A percentile compares a stretch with the other conserved stretches of the same genome.
Evolutionary conservation across 2,113 vertebrate species (phyloP).

Genomic region (Xerus inauris): DNA sequence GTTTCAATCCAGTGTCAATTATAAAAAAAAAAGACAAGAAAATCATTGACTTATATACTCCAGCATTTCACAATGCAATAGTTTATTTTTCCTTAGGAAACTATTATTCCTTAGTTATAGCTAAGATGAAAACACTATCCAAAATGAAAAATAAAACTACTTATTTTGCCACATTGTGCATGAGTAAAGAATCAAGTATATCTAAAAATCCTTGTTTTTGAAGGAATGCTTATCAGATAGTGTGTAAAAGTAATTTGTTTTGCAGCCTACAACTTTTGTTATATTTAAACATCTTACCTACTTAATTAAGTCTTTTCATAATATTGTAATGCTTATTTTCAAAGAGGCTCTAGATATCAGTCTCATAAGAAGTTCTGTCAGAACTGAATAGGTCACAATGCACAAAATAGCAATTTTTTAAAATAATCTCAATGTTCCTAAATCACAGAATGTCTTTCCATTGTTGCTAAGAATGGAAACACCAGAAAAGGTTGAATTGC

Average conservation of each 20-base stretch:
- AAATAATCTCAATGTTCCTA: constrained; percentile 6
- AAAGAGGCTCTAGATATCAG: neutral
- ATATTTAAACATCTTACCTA: neutral
- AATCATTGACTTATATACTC: neutral
- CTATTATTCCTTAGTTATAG: neutral
- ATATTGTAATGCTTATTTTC: neutral
- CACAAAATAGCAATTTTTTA: neutral
- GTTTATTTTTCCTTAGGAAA: neutral
- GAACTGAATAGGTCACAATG: neutral
- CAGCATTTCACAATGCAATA: neutral
- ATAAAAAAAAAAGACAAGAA: neutral
- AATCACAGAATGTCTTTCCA: neutral
- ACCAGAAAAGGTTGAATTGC: neutral
- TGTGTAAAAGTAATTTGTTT: neutral
- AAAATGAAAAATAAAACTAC: neutral
- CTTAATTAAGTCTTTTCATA: constrained; percentile 11
- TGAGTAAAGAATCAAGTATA: neutral
- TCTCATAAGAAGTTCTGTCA: neutral
- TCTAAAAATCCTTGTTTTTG: neutral
- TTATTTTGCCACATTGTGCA: neutral
- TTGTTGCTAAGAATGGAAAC: neutral
- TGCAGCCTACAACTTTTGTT: neutral
- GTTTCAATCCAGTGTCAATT: neutral
- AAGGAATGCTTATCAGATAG: neutral
- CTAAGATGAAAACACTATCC: neutral